Base-by-base conservation (phyloP, 2,113 vertebrate species). In the Telmatochromis sp. region DNA sequence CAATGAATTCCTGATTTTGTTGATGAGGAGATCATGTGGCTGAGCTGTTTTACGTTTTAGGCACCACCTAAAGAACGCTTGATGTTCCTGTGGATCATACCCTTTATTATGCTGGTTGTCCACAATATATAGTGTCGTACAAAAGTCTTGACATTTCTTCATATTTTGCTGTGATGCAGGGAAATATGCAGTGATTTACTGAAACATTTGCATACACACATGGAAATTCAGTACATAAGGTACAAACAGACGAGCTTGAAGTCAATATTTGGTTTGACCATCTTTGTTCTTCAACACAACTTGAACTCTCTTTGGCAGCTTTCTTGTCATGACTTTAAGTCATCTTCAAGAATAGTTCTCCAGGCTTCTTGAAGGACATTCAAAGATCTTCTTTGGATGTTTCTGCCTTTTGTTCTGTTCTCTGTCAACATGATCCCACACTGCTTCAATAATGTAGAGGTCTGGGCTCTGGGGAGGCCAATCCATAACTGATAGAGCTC, bases 401-500 rank as follows among this genome's bases (percentile, higher is more conserved):
- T 73, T 42, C 40, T 7, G 5, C 37, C 21, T 45, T 42, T 26
- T 14, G 63, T 68, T 40, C 35, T 68, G 2, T 40, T 68, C 10
- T 37, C 35, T 40, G 0, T 68, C 19, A 40, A 14, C 7, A 40
- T 40, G 63, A 21, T 68, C 2, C 19, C 19, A 68, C 63, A 40
- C 63, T 68, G 35, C 63, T 68, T 14, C 63, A 68, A 4, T 40
- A 40, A 68, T 9, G 35, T 68, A 1, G 7, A 9, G 7, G 11
- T 68, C 19, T 1, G 19, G 19, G 35, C 19, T 40, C 35, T 40
- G 63, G 19, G 63, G 63, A 40, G 63, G 3, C 19, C 35, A 0
- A 8, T 68, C 19, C 63, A 68, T 28, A 0, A 57, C 54, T 57
- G 23, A 68, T 14, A 6, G 19, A 1, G 35, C 0, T 40, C 33